Conservation (phyloP, 2,888 invertebrate species). For the Sthenelais limicola region DNA sequence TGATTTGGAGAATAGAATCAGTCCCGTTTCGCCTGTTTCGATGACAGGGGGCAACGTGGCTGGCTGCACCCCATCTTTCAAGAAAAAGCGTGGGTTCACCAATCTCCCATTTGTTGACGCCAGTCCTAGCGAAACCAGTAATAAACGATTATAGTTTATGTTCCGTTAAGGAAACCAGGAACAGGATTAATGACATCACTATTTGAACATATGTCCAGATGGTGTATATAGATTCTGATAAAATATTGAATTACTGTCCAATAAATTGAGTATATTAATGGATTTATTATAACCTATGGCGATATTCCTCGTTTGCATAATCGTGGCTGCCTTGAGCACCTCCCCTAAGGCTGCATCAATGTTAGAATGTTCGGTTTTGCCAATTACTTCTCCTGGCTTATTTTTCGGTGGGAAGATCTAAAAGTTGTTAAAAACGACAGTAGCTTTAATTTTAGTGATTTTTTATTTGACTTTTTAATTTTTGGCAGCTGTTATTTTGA, state of each 20-base stretch:
- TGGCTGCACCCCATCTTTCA: neutral
- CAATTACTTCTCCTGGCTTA: neutral
- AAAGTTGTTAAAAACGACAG: too few species aligned
- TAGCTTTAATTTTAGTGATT: too few species aligned
- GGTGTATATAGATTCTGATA: too few species aligned
- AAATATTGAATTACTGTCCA: too few species aligned
- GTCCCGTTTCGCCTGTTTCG: neutral
- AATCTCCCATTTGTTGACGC: neutral
- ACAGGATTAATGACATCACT: too few species aligned
- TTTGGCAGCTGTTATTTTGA: too few species aligned
- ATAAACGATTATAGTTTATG: too few species aligned
- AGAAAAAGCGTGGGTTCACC: neutral
- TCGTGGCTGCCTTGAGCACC: neutral
- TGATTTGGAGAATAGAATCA: slow-evolving; percentile 11
- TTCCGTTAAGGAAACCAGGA: too few species aligned
- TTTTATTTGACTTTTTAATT: too few species aligned
- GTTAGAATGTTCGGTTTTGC: neutral
- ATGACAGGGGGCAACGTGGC: neutral
- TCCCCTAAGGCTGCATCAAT: slow-evolving; percentile 9
- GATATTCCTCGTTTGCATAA: neutral
- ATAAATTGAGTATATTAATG: too few species aligned
- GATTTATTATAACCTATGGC: slow-evolving; percentile 6
- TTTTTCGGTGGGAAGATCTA: neutral
- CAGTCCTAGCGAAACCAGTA: too few species aligned
- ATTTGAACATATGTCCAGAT: too few species aligned